Base-by-base conservation (phyloP, 2,113 vertebrate genomes). In the Antigone vipio region DNA sequence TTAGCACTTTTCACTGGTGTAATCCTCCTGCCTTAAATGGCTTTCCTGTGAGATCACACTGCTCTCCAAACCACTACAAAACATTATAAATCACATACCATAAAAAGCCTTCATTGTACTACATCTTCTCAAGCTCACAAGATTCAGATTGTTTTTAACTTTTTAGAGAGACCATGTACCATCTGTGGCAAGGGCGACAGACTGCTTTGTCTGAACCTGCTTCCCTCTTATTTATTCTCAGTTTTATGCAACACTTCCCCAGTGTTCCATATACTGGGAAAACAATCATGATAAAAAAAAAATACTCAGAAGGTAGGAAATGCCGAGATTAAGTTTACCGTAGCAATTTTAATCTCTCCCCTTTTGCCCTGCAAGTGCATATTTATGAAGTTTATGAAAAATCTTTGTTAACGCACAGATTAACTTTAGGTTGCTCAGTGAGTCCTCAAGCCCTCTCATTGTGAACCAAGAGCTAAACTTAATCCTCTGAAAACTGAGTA, bases 401-500 rank as follows among this genome's bases (percentile, higher is more conserved):
- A 45, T 56, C 56, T 76, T 91, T 64, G 35, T 62, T 95, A 93
- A 87, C 12, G 19, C 60, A 27, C 19, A 78, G 80, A 76, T 92
- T 87, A 93, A 66, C 11, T 1, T 77, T 85, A 62, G 40, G 73
- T 62, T 87, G 35, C 67, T 86, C 66, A 24, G 27, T 42, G 73
- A 89, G 34, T 81, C 82, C 62, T 89, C 63, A 56, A 81, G 34
- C 23, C n/a, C 49, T 72, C 49, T 68, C 22, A 30, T 32, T 73
- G 53, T 85, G 47, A 89, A 91, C 14, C 8, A 93, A 75, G 53
- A 81, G 15, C 64, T 87, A 75, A 85, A 87, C 44, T 84, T 92
- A 96, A 94, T 93, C 88, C 83, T 91, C 85, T 84, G 91, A 79
- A 96, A 96, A 85, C n/a, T 34, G 89, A 75, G 64, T 13, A 85